phyloP scores from a whole-genome alignment of 2,888 invertebrate genomes.

The Amiota mariae region DNA sequence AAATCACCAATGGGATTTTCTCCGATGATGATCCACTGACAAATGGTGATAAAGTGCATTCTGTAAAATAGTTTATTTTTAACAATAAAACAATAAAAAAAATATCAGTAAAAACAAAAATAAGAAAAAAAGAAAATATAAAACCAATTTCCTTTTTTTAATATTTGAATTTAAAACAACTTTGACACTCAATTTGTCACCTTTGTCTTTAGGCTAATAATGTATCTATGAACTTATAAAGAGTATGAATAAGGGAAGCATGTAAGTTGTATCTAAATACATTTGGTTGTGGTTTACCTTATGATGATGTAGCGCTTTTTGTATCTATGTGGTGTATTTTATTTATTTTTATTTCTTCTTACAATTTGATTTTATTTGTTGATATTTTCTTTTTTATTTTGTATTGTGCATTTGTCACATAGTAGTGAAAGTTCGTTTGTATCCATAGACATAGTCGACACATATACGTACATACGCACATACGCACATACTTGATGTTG shows the following conservation, averaged over 20 bases:
- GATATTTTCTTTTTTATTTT: slow-evolving; percentile 29
- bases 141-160: too few species aligned
- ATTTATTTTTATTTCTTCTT: slow-evolving; percentile 43
- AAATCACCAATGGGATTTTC: slow-evolving; percentile 88
- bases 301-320: slow-evolving; percentile 15
- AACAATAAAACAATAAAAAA: slow-evolving; percentile 43
- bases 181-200: slow-evolving; percentile 16
- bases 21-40: slow-evolving; percentile 82
- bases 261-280: too few species aligned
- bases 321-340: slow-evolving; percentile 5
- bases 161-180: slow-evolving; percentile 3
- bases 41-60: slow-evolving; percentile 87
- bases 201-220: neutral
- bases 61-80: slow-evolving; percentile 74
- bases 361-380: neutral
- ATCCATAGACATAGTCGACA: neutral
- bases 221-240: too few species aligned
- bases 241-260: too few species aligned
- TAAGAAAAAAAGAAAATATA: slow-evolving; percentile 7
- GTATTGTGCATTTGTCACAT: slow-evolving; percentile 25
- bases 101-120: slow-evolving; percentile 23
- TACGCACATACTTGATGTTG: neutral
- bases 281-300: too few species aligned
- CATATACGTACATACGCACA: neutral
- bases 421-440: slow-evolving; percentile 60